Conservation (phyloP, 2,797 vertebrate genomes). For the Rachycentron canadum region DNA sequence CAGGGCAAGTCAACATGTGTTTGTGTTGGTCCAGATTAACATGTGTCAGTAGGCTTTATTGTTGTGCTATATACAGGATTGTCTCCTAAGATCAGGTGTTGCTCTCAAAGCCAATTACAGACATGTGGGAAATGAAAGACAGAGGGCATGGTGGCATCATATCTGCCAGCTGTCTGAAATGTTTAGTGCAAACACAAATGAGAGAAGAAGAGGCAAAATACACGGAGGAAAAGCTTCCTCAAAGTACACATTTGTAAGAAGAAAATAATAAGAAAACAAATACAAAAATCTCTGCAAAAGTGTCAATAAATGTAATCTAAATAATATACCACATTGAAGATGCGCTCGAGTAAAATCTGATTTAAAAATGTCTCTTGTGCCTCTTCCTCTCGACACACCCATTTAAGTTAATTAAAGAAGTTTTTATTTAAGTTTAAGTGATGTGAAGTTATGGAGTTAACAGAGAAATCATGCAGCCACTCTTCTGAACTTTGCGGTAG, state of each 20-base stretch:
- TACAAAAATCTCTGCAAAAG: not conserved
- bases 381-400: not conserved
- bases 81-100: constrained; percentile 35
- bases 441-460: not conserved
- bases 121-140: constrained; percentile 39
- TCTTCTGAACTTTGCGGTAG: not conserved
- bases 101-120: constrained; percentile 45
- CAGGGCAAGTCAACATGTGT: no score
- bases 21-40: not conserved
- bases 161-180: constrained; percentile 19
- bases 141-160: constrained; percentile 15
- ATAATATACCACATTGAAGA: not conserved
- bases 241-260: not conserved
- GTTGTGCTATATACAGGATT: constrained; percentile 16
- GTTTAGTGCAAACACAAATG: not conserved
- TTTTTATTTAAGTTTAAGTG: no score
- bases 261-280: not conserved
- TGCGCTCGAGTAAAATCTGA: not conserved
- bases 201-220: not conserved
- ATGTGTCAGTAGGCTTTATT: constrained; percentile 11
- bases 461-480: not conserved
- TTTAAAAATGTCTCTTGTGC: not conserved
- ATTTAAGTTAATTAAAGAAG: not conserved
- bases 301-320: not conserved
- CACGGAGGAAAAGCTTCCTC: not conserved